phyloP scores from a whole-genome alignment of 2,888 invertebrate species.

The Nematopogon swammerdamellus region DNA sequence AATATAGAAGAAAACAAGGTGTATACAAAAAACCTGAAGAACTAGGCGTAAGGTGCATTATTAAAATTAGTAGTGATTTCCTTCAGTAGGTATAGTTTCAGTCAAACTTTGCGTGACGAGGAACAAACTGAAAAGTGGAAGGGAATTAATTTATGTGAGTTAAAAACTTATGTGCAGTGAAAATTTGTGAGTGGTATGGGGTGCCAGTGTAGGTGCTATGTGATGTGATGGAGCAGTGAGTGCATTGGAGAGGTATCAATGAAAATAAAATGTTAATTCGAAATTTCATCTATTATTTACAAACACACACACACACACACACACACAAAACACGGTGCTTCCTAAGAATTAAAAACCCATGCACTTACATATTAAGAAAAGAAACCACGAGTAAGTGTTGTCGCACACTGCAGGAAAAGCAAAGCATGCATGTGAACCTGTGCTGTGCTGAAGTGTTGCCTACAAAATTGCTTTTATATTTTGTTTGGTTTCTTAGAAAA shows the following conservation, averaged over 20 bases:
- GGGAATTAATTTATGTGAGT: no score
- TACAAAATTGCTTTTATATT: not conserved
- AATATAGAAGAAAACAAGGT: no score
- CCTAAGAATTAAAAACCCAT: conserved; percentile 41
- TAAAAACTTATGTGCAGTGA: no score
- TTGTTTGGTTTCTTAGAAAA: no score
- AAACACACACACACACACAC: conserved; percentile 30
- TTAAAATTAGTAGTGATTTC: no score
- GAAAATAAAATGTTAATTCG: conserved; percentile 52
- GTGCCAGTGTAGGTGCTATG: no score
- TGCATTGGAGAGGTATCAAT: conserved; percentile 37
- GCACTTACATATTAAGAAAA: conserved; percentile 47
- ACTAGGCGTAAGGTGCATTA: no score
- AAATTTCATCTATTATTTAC: conserved; percentile 53
- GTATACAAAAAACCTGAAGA: no score
- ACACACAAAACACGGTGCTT: conserved; percentile 27
- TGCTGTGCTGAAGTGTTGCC: not conserved
- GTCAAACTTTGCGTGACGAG: no score
- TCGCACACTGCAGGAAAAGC: conserved; percentile 27
- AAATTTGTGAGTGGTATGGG: no score
- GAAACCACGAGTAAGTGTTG: conserved; percentile 36
- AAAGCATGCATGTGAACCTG: conserved; percentile 6
- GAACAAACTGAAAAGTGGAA: no score
- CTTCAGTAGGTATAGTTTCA: no score
- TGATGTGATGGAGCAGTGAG: conserved; percentile 17